Conservation (phyloP, 2,888 invertebrate genomes). For the Lymantria monacha region DNA sequence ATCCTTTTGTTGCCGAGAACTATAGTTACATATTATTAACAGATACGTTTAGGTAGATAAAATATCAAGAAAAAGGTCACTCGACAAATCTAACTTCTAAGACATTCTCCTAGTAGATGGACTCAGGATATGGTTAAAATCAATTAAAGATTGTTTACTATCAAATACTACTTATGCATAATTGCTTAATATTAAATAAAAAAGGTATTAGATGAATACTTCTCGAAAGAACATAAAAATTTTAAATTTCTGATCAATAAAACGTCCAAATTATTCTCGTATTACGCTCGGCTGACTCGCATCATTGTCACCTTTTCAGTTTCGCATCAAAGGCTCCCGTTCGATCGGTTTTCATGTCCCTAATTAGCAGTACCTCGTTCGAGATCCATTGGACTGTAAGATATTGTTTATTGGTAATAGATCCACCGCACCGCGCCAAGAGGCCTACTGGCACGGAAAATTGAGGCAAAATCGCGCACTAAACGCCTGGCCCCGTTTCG, state of each 20-base stretch:
- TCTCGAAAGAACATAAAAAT: too few species aligned
- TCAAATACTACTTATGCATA: too few species aligned
- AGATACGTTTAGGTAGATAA: too few species aligned
- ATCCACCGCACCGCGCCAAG: constrained; percentile 52
- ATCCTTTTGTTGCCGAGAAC: too few species aligned
- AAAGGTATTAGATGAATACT: too few species aligned
- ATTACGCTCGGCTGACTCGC: constrained; percentile 45
- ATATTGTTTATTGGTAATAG: constrained; percentile 80
- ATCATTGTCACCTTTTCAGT: constrained; percentile 70
- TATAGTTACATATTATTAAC: too few species aligned
- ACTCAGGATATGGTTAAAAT: too few species aligned
- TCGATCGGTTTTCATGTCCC: constrained; percentile 70
- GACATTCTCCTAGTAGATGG: too few species aligned
- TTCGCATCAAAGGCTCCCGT: constrained; percentile 73
- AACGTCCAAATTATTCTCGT: constrained; percentile 31
- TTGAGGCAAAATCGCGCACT: constrained; percentile 66
- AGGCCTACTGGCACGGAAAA: constrained; percentile 71
- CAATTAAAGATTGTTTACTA: too few species aligned
- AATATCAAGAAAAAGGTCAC: too few species aligned
- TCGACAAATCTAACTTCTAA: too few species aligned
- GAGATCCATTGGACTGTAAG: constrained; percentile 63
- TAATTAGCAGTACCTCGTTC: constrained; percentile 76
- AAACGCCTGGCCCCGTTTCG: constrained; percentile 43
- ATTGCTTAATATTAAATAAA: too few species aligned
- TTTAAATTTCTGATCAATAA: background rate